Evolutionary conservation across 2,888 invertebrate species (phyloP).

Genomic region (Dasypogon diadema): DNA sequence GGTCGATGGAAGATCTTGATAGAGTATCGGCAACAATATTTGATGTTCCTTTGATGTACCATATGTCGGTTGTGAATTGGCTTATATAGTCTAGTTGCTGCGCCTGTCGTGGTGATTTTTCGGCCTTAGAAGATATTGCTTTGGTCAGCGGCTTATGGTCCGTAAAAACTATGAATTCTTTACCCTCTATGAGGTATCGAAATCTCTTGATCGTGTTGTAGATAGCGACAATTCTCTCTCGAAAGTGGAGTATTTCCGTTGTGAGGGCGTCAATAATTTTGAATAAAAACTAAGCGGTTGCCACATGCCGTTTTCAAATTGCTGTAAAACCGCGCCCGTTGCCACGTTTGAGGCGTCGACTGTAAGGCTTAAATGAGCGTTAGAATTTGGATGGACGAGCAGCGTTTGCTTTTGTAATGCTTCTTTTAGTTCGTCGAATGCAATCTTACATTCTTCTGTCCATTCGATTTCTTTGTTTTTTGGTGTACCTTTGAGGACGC

Average conservation of each 20-base stretch:
- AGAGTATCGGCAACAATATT: not conserved
- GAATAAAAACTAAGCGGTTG: conserved; percentile 2
- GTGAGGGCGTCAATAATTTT: not conserved
- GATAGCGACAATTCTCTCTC: not conserved
- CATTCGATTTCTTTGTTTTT: not conserved
- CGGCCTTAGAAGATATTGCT: not conserved
- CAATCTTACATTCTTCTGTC: not conserved
- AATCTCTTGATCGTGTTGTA: not conserved
- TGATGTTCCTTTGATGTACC: not conserved
- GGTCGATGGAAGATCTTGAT: not conserved
- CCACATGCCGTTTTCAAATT: not conserved
- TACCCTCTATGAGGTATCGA: not conserved
- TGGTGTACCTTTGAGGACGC: not conserved
- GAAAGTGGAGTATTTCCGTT: not conserved
- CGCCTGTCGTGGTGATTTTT: not conserved
- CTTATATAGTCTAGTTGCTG: not conserved
- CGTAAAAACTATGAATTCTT: not conserved
- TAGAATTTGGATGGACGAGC: not conserved
- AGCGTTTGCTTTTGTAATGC: not conserved
- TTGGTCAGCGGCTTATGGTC: not conserved
- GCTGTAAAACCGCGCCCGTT: not conserved
- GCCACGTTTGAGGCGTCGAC: not conserved
- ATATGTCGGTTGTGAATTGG: not conserved
- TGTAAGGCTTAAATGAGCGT: not conserved
- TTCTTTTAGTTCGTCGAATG: not conserved